Evolutionary conservation across 2,797 vertebrate genomes (phyloP).

Genomic region (Pangasius larnaudii): DNA sequence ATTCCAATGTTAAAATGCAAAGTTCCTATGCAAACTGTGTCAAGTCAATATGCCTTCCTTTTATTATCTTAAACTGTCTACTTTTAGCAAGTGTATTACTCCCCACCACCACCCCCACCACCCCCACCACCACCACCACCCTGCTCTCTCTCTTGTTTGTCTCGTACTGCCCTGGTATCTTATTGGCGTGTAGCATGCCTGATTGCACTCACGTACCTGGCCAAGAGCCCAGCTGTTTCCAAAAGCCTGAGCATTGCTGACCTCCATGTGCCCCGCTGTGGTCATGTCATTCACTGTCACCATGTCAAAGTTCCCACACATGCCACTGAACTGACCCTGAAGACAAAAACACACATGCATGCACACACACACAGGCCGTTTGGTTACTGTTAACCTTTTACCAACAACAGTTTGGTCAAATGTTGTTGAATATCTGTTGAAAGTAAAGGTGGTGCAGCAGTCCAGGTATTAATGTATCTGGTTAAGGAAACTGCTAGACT

Average conservation of each 20-base stretch:
- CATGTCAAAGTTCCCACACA: conserved; percentile 98
- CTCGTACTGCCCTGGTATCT: not conserved
- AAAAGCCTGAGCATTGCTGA: conserved; percentile 94
- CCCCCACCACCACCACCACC: not conserved
- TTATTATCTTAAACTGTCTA: not conserved
- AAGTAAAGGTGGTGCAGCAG: not conserved
- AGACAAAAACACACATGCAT: conserved; percentile 27
- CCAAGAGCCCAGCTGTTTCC: conserved; percentile 97
- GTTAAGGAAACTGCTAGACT: not conserved
- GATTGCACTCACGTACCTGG: conserved; percentile 76
- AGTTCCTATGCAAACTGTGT: not conserved
- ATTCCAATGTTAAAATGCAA: not conserved
- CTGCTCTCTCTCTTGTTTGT: too few relatives aligned
- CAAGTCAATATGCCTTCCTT: not conserved
- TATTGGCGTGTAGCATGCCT: not conserved
- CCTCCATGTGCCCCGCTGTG: conserved; percentile 95
- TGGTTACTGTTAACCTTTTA: not conserved
- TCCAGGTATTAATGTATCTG: not conserved
- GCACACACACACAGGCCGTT: not conserved
- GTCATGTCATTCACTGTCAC: conserved; percentile 98
- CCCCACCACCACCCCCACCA: not conserved
- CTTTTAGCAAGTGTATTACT: not conserved
- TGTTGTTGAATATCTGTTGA: not conserved
- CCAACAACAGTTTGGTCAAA: not conserved
- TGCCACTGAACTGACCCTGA: conserved; percentile 84